Percentiles rank a stretch among this genome's conserved stretches.
Evolutionary conservation across 2,797 vertebrate species (phyloP).

Genomic region (Fringilla coelebs): DNA sequence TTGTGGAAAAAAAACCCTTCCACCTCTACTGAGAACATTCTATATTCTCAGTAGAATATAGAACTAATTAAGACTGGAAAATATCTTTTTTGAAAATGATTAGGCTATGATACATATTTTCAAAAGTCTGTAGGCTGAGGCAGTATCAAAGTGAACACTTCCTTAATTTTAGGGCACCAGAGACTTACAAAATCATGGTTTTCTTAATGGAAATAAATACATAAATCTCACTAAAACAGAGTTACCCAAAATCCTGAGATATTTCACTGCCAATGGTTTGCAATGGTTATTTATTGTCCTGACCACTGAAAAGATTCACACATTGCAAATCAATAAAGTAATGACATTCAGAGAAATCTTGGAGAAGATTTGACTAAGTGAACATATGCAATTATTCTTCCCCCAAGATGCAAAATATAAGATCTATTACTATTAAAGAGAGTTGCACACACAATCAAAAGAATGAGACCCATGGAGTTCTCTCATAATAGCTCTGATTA

Average conservation of each 20-base stretch:
- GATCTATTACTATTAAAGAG: neutral
- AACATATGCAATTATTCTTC: neutral
- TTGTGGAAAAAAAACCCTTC: neutral
- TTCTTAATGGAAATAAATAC: neutral
- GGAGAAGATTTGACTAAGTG: neutral
- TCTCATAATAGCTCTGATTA: neutral
- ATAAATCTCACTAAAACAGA: neutral
- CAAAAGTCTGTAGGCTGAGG: neutral
- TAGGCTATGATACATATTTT: neutral
- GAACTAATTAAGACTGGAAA: neutral
- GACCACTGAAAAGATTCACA: neutral
- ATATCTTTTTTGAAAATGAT: neutral
- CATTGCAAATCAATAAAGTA: neutral
- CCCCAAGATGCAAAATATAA: neutral
- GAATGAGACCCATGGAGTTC: neutral
- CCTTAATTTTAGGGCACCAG: neutral
- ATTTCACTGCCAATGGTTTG: neutral
- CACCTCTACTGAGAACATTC: neutral
- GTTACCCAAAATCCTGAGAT: neutral
- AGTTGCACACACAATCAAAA: neutral
- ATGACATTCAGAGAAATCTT: neutral
- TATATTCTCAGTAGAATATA: no score
- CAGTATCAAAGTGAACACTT: constrained; percentile 1
- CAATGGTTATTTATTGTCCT: neutral
- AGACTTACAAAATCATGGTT: neutral